Evolutionary conservation across 1,140 invertebrate species (phyloP).

Genomic region (Leptonema lineaticorne): DNA sequence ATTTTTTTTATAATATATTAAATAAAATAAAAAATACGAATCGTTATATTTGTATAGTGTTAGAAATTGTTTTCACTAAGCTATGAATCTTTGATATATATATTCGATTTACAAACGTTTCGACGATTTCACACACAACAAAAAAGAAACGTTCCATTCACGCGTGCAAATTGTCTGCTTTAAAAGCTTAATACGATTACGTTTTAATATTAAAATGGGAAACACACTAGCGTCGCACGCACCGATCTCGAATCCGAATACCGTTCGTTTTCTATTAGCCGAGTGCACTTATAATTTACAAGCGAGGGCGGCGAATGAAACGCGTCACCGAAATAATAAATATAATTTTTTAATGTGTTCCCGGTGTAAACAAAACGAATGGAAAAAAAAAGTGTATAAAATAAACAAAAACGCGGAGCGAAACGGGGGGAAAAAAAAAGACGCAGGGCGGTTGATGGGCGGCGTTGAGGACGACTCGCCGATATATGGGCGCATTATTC

Average conservation of each 20-base stretch:
- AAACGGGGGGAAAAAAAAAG: constrained; percentile 2
- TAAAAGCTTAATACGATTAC: constrained; percentile 13
- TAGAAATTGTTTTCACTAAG: no score
- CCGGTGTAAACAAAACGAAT: no score
- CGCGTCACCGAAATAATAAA: constrained; percentile 35
- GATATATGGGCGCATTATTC: constrained; percentile 33
- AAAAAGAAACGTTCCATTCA: neutral
- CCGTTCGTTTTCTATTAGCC: constrained; percentile 31
- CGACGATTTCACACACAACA: no score
- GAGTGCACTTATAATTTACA: constrained; percentile 39
- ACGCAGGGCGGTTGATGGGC: neutral
- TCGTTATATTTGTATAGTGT: no score
- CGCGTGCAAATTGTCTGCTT: neutral
- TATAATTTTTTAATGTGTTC: constrained; percentile 35
- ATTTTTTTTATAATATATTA: no score
- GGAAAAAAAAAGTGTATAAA: no score
- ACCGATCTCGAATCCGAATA: neutral
- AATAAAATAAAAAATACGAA: no score
- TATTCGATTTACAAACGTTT: no score
- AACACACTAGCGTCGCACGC: neutral
- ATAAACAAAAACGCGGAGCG: no score
- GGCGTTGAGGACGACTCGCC: neutral
- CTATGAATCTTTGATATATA: no score
- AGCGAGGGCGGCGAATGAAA: constrained; percentile 26
- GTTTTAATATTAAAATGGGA: constrained; percentile 8